phyloP scores from a whole-genome alignment of 2,888 invertebrate genomes.

The Strigamia transsilvanica region DNA sequence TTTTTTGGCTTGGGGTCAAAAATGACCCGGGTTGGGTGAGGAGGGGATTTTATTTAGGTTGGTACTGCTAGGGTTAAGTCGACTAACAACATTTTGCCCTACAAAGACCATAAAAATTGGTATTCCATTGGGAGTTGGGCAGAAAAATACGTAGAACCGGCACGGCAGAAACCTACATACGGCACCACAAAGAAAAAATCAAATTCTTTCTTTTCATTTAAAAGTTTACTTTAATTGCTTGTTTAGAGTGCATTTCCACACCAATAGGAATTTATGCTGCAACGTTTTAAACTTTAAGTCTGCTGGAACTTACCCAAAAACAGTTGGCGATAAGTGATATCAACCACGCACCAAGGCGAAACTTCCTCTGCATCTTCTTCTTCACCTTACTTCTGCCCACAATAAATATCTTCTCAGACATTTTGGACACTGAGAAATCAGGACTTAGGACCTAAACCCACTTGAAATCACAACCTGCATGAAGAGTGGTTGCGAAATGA shows the following conservation, averaged over 20 bases:
- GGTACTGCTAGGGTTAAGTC: no score
- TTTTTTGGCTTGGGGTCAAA: no score
- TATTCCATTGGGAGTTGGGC: no score
- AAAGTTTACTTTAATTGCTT: no score
- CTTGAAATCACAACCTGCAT: neutral
- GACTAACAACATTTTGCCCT: no score
- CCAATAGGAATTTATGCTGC: neutral
- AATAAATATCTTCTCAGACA: neutral
- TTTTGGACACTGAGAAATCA: neutral
- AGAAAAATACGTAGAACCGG: no score
- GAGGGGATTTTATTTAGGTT: no score
- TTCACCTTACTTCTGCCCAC: neutral
- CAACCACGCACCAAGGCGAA: neutral
- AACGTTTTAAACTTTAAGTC: neutral
- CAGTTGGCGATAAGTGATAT: conserved; percentile 16
- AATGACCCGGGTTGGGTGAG: no score
- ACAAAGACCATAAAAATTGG: no score
- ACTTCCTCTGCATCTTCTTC: conserved; percentile 2
- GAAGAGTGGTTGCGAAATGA: neutral
- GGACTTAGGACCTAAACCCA: neutral
- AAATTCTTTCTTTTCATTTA: no score
- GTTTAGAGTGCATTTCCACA: neutral
- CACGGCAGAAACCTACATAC: no score
- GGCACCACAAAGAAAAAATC: no score
- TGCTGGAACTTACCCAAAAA: conserved; percentile 34